Evolutionary conservation across 1,140 invertebrate species (phyloP).

Genomic region (Venustaconcha ellipsiformis): DNA sequence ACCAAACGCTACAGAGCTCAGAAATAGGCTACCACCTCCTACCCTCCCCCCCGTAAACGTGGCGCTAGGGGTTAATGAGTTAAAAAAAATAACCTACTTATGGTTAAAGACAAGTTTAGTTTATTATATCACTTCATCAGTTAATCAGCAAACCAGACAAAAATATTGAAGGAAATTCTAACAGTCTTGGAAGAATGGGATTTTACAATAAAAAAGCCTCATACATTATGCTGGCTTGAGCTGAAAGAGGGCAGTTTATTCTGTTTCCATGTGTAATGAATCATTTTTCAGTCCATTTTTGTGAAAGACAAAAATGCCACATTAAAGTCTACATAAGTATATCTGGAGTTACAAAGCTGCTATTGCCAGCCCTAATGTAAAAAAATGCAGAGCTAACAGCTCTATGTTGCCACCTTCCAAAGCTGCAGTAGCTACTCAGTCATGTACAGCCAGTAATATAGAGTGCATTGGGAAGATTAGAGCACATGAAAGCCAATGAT

Average conservation of each 20-base stretch:
- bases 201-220: constrained; percentile 16
- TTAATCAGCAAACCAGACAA: neutral
- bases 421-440: neutral
- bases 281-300: too few species aligned
- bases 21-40: too few species aligned
- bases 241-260: constrained; percentile 16
- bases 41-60: too few species aligned
- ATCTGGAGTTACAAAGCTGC: too few species aligned
- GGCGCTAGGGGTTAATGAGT: too few species aligned
- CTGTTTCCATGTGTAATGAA: neutral
- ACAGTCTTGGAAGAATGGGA: constrained; percentile 13
- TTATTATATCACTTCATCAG: constrained; percentile 20
- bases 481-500: neutral
- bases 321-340: too few species aligned
- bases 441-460: neutral
- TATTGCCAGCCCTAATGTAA: too few species aligned
- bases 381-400: too few species aligned
- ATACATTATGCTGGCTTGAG: constrained; percentile 13
- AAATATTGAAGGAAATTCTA: constrained; percentile 10
- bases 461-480: neutral
- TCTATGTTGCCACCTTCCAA: too few species aligned
- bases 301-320: too few species aligned
- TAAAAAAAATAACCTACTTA: constrained; percentile 2
- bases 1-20: too few species aligned
- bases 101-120: constrained; percentile 23